Base-by-base conservation (phyloP, 2,113 vertebrate genomes). In the Sturnira hondurensis region DNA sequence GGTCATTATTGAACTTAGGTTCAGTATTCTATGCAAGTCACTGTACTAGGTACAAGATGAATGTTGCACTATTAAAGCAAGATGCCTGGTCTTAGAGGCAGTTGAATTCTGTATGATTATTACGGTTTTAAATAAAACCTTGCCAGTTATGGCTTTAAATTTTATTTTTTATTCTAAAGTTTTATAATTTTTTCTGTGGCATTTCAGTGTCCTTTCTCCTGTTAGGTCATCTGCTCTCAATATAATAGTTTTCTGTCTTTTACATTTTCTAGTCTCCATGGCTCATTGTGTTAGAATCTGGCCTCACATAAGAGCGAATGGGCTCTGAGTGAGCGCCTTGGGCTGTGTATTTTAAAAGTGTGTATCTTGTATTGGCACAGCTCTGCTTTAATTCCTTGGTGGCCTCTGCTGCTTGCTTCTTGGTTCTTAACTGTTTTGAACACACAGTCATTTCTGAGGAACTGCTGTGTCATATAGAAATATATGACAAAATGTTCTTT, bases 111-210 rank as follows among this genome's bases (percentile, higher is more conserved):
- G 24, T 96, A 78, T 68, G 54, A 56, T 50, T 38, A 41, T 81
- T 36, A 22, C 22, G 65, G 7, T 78, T 56, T 94, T 68, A 86
- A 86, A 54, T 89, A 38, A 73, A 91, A 82, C 38, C 28, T 95
- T 54, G 16, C 52, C 52, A 63, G 50, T 13, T 91, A 16, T 63
- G 17, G 36, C 77, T 93, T 86, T 87, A 17, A 38, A 54, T 54
- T 88, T 94, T 78, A 77, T 26, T 92, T 93, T 89, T 92, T 8
- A 54, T 73, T 85, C 63, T 93, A 36, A 81, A 45, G n/a, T 93
- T 91, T 91, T 78, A 3, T 47, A 43, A 91, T 61, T 36, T 61
- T 91, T 87, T 28, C 50, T 50, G 0, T 24, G 4, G 12, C 38
- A 17, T 63, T 85, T 90, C 89, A 63, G 67, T 92, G 68, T 84